Conservation (phyloP, 2,888 invertebrate genomes). For the Drosophila gaucha region DNA sequence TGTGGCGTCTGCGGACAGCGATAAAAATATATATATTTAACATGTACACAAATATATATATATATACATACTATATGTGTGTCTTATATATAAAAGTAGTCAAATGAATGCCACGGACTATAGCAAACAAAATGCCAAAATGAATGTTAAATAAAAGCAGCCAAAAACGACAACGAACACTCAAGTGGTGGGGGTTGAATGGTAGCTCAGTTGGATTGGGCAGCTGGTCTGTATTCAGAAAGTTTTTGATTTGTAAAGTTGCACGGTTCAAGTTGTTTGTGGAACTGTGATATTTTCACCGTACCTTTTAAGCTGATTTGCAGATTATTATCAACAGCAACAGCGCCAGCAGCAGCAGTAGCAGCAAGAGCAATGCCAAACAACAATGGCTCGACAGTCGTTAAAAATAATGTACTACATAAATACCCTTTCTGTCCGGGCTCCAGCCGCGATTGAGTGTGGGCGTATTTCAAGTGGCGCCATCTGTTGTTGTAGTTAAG, state of each 20-base stretch:
- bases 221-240: constrained; percentile 32
- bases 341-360: constrained; percentile 12
- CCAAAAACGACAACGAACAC: constrained; percentile 32
- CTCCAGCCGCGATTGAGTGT: too few relatives aligned
- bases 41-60: background rate
- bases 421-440: constrained; percentile 21
- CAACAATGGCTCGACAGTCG: constrained; percentile 22
- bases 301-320: constrained; percentile 74
- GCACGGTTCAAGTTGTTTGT: constrained; percentile 55
- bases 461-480: constrained; percentile 4
- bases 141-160: constrained; percentile 58
- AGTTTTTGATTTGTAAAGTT: constrained; percentile 70
- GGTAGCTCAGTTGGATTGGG: background rate
- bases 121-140: constrained; percentile 56
- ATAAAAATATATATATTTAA: constrained; percentile 18
- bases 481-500: constrained; percentile 19
- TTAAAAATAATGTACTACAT: constrained; percentile 38
- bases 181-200: background rate
- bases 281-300: constrained; percentile 49
- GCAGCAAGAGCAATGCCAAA: constrained; percentile 5
- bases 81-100: constrained; percentile 38
- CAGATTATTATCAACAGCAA: constrained; percentile 66
- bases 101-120: constrained; percentile 44
- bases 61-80: background rate
- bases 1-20: constrained; percentile 68